These are phyloP conservation scores for Neelides folsomi DNA, from an alignment of 2,888 invertebrate species.

Conservation along the genomic window DNA sequence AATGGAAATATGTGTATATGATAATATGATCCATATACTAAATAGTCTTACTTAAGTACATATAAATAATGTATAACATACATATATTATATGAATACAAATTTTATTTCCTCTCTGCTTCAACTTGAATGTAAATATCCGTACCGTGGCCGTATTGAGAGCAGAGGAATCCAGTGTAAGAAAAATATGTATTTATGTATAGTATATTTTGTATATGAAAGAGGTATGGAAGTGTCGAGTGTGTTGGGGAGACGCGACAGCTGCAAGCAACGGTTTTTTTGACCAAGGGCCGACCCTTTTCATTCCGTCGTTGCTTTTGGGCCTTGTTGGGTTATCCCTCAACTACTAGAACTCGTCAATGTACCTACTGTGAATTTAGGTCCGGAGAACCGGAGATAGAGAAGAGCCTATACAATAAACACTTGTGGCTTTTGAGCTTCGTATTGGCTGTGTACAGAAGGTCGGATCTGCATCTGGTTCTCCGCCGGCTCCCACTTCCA, in stretches of 20 bases:
- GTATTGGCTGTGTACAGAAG: not conserved
- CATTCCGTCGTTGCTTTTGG: too few species aligned
- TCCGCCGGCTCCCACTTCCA: not conserved
- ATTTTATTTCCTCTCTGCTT: too few species aligned
- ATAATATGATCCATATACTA: too few species aligned
- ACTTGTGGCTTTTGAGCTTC: slow-evolving; percentile 1
- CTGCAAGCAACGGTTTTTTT: slow-evolving; percentile 15
- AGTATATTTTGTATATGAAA: not conserved
- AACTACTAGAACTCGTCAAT: not conserved
- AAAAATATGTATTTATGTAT: too few species aligned
- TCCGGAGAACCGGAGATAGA: not conserved
- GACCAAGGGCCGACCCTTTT: slow-evolving; percentile 4
- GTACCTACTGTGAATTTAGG: not conserved
- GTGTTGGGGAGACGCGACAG: slow-evolving; percentile 10
- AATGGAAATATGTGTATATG: too few species aligned
- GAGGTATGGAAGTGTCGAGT: not conserved
- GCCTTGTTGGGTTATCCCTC: not conserved
- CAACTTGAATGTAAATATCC: too few species aligned
- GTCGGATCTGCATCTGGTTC: not conserved
- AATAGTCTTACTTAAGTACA: too few species aligned
- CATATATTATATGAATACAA: too few species aligned
- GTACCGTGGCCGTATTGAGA: too few species aligned
- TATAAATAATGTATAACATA: too few species aligned
- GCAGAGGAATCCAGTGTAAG: too few species aligned
- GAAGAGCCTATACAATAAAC: not conserved